Evolutionary conservation across 2,797 vertebrate genomes (phyloP).

Genomic region (Oreochromis grahami): DNA sequence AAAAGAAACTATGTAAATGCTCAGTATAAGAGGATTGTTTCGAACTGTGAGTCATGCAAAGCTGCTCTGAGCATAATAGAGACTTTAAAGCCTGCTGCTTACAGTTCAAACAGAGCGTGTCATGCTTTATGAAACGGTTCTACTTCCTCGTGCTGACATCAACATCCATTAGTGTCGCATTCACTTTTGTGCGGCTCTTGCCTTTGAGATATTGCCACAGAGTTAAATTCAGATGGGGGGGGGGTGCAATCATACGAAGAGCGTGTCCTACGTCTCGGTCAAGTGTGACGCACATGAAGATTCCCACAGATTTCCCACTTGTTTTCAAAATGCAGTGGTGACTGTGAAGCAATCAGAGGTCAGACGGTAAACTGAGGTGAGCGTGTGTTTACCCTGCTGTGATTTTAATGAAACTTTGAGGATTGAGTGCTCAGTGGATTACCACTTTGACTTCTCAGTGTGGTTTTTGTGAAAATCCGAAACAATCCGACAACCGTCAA

Average conservation of each 20-base stretch:
- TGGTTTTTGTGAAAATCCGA: not conserved
- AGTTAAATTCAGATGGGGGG: not conserved
- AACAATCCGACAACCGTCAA: not conserved
- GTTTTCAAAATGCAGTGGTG: not conserved
- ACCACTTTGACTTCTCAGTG: not conserved
- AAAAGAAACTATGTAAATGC: not conserved
- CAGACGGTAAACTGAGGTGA: not conserved
- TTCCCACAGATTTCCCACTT: not conserved
- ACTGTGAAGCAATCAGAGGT: not conserved
- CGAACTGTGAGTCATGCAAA: not conserved
- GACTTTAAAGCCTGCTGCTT: not conserved
- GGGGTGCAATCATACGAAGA: not conserved
- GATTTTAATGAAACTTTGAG: not conserved
- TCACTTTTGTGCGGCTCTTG: not conserved
- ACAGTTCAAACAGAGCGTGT: not conserved
- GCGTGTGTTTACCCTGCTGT: not conserved
- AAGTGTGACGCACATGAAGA: not conserved
- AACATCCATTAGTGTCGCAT: not conserved
- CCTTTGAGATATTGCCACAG: not conserved
- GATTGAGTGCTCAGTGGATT: not conserved
- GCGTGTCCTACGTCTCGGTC: not conserved
- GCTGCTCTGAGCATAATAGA: not conserved
- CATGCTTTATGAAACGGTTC: not conserved
- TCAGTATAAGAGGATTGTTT: not conserved
- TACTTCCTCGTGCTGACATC: not conserved